Base-by-base conservation (phyloP, 2,797 vertebrate species). In the Xerus rutilus region DNA sequence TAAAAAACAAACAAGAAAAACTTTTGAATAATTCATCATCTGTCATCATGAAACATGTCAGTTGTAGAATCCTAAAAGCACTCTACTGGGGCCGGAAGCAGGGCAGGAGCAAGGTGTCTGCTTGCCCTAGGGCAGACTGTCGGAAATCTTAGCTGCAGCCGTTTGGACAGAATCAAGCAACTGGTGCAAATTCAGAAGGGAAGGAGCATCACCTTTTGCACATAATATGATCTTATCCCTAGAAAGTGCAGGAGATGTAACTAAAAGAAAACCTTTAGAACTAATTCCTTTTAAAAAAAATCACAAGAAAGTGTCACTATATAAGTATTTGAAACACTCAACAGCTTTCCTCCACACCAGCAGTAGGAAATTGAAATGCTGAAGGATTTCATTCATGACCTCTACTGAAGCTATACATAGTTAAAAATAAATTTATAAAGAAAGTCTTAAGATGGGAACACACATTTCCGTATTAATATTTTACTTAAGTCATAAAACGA, bases 241-340 rank as follows among this genome's bases (percentile, higher is more conserved):
- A 77, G 72, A 87, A 62, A 81, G 88, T 35, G 92, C 43, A 45
- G 74, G 52, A 93, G 23, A 2, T 45, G 13, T 77, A 86, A 86
- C 25, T 78, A 64, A 88, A 89, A 90, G 91, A 62, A 96, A 90
- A 84, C 4, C 3, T 86, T 92, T 83, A 93, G 14, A 73, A 67
- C 8, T 21, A 47, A 79, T 49, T 77, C 39, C 28, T 62, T 86
- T 49, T 5, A 0, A 49, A 91, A 94, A 79, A 30, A 39, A 28
- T 12, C 47, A 86, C 30, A 47, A 64, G 59, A 79, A 47, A 9
- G n/a, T 72, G 17, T 72, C 39, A 73, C 35, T 57, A 5, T 74
- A 1, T 62, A 62, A 95, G 79, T 77, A 88, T 45, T 67, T 86
- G 20, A 76, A 82, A 93, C 32, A 57, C 54, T 35, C 35, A 59